phyloP scores from a whole-genome alignment of 37 sponge, comb jelly and placozoan species.

The Axinella damicornis region DNA sequence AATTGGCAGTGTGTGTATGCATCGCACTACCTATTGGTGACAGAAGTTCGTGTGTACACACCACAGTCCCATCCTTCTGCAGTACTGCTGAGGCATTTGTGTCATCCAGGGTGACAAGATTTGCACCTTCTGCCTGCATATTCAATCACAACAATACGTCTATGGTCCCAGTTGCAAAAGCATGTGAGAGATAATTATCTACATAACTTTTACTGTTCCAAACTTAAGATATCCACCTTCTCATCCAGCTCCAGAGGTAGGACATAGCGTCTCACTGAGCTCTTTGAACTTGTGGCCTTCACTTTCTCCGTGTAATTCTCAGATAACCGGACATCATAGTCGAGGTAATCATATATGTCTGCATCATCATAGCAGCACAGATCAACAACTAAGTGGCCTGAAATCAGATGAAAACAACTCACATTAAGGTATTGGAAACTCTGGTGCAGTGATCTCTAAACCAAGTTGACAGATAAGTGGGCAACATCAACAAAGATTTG shows the following conservation, averaged over 20 bases:
- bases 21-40: not conserved
- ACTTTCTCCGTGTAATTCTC: not conserved
- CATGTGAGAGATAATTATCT: not conserved
- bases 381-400: slow-evolving; percentile 20
- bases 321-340: not conserved
- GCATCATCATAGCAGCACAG: slow-evolving; percentile 1
- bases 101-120: slow-evolving; percentile 26
- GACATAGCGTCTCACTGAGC: slow-evolving; percentile 20
- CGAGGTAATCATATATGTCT: no score
- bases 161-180: not conserved
- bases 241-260: slow-evolving; percentile 1
- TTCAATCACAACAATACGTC: not conserved
- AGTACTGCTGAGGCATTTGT: slow-evolving; percentile 24
- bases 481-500: no score
- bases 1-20: no score
- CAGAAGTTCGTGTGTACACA: slow-evolving; percentile 1
- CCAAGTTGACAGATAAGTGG: no score
- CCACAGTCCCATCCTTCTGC: slow-evolving; percentile 25
- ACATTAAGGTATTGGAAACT: no score
- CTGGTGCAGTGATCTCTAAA: no score
- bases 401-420: not conserved
- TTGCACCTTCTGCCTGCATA: not conserved
- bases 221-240: slow-evolving; percentile 20
- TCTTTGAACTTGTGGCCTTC: not conserved
- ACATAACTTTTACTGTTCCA: no score